Evolutionary conservation across 2,888 invertebrate species (phyloP).

Genomic region (Cepaea hortensis): DNA sequence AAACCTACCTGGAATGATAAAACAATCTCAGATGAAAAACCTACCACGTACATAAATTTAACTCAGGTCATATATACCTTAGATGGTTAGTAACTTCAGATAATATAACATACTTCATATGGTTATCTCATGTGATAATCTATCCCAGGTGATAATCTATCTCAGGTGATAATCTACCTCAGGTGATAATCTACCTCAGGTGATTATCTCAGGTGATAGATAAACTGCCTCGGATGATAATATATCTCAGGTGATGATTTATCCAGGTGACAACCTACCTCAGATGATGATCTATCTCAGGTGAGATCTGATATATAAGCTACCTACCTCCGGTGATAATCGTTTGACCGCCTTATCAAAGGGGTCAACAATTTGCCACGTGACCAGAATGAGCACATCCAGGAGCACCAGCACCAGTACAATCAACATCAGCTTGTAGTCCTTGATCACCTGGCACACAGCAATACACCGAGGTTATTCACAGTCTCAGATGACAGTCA

Average conservation of each 20-base stretch:
- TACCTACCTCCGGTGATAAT: slow-evolving; percentile 89
- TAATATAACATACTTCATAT: no score
- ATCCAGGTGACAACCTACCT: neutral
- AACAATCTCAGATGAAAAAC: no score
- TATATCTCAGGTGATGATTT: neutral
- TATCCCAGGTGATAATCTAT: no score
- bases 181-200: no score
- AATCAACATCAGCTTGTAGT: slow-evolving; percentile 97
- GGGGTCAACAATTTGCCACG: slow-evolving; percentile 97
- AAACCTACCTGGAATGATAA: no score
- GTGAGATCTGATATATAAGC: neutral
- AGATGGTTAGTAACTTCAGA: no score
- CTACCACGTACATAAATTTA: no score
- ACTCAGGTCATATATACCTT: no score
- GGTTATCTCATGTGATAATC: no score
- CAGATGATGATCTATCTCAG: neutral
- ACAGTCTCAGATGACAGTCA: neutral
- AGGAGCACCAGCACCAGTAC: slow-evolving; percentile 92
- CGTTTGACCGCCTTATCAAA: slow-evolving; percentile 86
- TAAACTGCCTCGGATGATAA: no score
- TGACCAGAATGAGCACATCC: slow-evolving; percentile 95
- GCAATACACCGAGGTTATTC: neutral
- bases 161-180: no score
- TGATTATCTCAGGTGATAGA: no score
- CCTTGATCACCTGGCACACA: slow-evolving; percentile 89